Evolutionary conservation across 2,888 invertebrate genomes (phyloP), one percentile per base, ranked within the genome.

Genomic region (Diplolepis rosae): DNA sequence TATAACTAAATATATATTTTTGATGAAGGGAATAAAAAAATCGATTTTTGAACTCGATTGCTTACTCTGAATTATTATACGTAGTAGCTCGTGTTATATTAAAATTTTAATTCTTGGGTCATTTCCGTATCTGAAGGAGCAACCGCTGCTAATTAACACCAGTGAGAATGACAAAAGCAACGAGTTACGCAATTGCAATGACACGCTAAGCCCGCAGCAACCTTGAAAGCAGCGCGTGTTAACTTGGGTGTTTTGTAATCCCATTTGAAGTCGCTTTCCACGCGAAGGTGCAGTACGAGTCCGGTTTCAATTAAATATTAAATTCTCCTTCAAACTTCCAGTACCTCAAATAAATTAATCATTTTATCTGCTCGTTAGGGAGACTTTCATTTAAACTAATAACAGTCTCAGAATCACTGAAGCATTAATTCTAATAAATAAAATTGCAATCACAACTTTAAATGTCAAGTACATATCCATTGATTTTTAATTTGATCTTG

Each of bases 171-270:
- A 82, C 77, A 79, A 74, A 72, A 75, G 70, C 71, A 69, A 66
- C 65, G 68, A 56, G 66, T 80, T 82, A 79, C 81, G 77, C 77
- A 82, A 82, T 61, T 75, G 68, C 65, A 45, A 67, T 68, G 68
- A 70, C 78, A 76, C 76, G 76, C 76, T 67, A 74, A 72, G 70
- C 69, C 69, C 72, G 73, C 72, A 70, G 65, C 72, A 76, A 73
- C 76, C 76, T 76, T 76, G 76, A 76, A 72, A 73, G 72, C 67
- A 72, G 73, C 69, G 48, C 69, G 73, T 70, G 72, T 74, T 39
- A 61, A 61, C 61, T 15, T 39, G 24, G 15, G 39, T 61, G 27
- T 61, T 61, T 61, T 61, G 61, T 42, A 61, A 61, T 61, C 24
- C 61, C 39, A 61, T 61, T 61, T 39, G 15, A n/a, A 61, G 61